Conservation (phyloP, 1,140 invertebrate species). For the Dreissena polymorpha region DNA sequence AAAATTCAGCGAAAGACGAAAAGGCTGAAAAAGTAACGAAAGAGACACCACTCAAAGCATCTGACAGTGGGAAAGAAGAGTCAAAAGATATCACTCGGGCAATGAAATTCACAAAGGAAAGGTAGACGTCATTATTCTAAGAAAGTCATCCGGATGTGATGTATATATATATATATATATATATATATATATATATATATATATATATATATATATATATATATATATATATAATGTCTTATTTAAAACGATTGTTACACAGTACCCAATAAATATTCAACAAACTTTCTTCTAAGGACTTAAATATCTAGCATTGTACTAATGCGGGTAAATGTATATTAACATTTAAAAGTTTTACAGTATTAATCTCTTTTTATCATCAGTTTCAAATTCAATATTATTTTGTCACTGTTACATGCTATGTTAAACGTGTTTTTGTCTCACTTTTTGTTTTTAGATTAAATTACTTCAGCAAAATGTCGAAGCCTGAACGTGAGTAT, state of each 20-base stretch:
- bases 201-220: too few relatives aligned
- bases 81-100: neutral
- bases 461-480: constrained; percentile 39
- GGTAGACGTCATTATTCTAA: neutral
- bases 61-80: neutral
- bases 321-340: too few relatives aligned
- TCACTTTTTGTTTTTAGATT: constrained; percentile 20
- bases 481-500: neutral
- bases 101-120: constrained; percentile 39
- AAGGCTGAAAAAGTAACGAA: neutral
- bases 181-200: too few relatives aligned
- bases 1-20: constrained; percentile 14
- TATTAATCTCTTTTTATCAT: too few relatives aligned
- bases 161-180: too few relatives aligned
- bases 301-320: too few relatives aligned
- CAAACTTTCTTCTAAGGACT: too few relatives aligned
- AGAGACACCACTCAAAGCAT: neutral
- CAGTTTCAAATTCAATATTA: too few relatives aligned
- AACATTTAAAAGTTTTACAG: too few relatives aligned
- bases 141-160: neutral
- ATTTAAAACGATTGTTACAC: too few relatives aligned
- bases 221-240: too few relatives aligned
- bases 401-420: neutral
- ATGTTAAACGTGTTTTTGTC: neutral
- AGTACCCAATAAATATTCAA: too few relatives aligned